Percentiles rank a stretch among this genome's conserved stretches.
Evolutionary conservation across 2,113 vertebrate genomes (phyloP).

Genomic region (Python bivittatus): DNA sequence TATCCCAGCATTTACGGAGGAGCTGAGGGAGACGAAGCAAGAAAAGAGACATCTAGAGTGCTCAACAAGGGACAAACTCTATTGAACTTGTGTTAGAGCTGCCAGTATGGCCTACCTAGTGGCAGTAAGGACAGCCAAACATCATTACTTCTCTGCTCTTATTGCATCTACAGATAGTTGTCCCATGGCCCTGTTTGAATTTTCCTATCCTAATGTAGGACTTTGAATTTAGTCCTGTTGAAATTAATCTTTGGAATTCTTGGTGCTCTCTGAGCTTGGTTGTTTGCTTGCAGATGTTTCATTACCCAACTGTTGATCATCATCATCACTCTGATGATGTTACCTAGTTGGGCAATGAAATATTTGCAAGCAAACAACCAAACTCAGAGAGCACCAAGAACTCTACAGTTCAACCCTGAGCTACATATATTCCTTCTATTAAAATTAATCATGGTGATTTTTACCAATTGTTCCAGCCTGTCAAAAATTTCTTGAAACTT

Average conservation of each 20-base stretch:
- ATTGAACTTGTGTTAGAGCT: no score
- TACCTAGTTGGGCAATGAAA: no score
- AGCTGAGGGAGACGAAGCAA: no score
- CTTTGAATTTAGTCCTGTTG: not conserved
- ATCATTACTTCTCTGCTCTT: no score
- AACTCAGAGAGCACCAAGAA: not conserved
- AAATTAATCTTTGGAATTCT: not conserved
- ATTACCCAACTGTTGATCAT: not conserved
- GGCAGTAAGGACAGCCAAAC: no score
- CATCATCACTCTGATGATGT: not conserved
- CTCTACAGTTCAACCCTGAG: not conserved
- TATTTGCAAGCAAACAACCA: not conserved
- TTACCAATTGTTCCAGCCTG: not conserved
- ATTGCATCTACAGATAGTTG: no score
- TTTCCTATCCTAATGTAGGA: not conserved
- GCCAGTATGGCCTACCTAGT: no score
- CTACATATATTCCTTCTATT: not conserved
- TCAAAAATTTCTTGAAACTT: not conserved
- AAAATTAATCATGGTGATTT: not conserved
- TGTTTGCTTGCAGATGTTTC: not conserved
- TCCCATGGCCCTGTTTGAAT: no score
- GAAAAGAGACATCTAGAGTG: no score
- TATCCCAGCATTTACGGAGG: no score
- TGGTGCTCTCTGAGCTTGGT: not conserved
- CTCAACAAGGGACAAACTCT: no score